Conservation (phyloP, 2,888 invertebrate species). For the Teinopalpus imperialis region DNA sequence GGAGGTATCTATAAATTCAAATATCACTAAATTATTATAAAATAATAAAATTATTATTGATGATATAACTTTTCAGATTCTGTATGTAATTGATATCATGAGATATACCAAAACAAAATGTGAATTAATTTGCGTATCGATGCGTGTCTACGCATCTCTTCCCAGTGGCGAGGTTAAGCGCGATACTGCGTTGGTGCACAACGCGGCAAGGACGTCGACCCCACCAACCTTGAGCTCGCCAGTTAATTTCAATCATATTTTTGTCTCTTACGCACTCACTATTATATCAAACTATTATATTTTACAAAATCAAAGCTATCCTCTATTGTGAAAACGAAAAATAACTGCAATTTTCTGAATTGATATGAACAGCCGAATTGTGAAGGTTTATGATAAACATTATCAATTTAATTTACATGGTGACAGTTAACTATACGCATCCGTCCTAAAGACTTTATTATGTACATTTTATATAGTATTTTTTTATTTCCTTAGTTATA, state of each 20-base stretch:
- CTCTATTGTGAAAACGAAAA: no score
- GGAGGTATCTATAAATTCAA: no score
- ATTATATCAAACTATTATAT: slow-evolving; percentile 7
- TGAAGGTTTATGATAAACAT: background rate
- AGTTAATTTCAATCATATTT: slow-evolving; percentile 66
- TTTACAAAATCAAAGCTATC: no score
- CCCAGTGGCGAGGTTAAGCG: slow-evolving; percentile 15
- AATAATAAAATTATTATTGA: no score
- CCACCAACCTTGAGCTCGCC: slow-evolving; percentile 61
- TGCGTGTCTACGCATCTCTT: slow-evolving; percentile 19
- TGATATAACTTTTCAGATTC: no score
- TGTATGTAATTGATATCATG: no score
- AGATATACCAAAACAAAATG: slow-evolving; percentile 9
- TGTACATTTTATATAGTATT: no score
- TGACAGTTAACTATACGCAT: no score
- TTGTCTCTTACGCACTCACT: slow-evolving; percentile 44
- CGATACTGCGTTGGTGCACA: slow-evolving; percentile 33
- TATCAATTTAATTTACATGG: slow-evolving; percentile 19
- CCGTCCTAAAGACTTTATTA: no score
- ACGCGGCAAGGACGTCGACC: slow-evolving; percentile 65
- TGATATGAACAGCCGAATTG: background rate
- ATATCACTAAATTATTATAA: no score
- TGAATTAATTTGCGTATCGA: slow-evolving; percentile 26
- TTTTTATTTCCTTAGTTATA: no score
- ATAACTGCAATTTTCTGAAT: no score